Evolutionary conservation across 2,797 vertebrate species (phyloP).

Genomic region (Malacoctenus gilli): DNA sequence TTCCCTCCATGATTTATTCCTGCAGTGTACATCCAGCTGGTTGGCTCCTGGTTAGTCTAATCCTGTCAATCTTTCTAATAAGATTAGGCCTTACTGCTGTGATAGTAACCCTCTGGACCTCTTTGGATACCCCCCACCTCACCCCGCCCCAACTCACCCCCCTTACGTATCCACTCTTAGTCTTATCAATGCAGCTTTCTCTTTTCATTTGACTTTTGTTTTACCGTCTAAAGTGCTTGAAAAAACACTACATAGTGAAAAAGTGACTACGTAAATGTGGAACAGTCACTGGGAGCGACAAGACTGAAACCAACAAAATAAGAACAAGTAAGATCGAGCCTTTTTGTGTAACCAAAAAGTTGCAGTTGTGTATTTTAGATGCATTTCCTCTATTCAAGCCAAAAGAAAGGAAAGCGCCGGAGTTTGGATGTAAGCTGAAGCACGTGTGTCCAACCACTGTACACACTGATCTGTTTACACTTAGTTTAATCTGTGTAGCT

Average conservation of each 20-base stretch:
- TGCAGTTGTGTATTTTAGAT: constrained; percentile 63
- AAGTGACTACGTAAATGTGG: constrained; percentile 4
- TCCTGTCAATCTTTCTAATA: constrained; percentile 75
- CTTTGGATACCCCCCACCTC: constrained; percentile 30
- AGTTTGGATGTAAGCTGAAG: constrained; percentile 64
- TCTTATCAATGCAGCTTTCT: constrained; percentile 12
- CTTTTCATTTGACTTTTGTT: constrained; percentile 1
- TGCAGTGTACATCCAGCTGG: constrained; percentile 60
- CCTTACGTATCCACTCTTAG: constrained; percentile 10
- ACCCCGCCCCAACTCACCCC: too few relatives aligned
- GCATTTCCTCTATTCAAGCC: constrained; percentile 45
- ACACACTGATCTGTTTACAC: constrained; percentile 45
- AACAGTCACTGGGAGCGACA: constrained; percentile 29
- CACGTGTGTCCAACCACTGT: constrained; percentile 39
- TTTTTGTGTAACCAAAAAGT: constrained; percentile 47
- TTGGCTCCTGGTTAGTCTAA: constrained; percentile 68
- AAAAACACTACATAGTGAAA: too few relatives aligned
- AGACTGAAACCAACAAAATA: constrained; percentile 28
- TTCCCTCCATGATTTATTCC: constrained; percentile 19
- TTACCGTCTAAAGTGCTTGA: neutral
- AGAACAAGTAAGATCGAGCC: constrained; percentile 44
- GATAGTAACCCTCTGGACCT: constrained; percentile 53
- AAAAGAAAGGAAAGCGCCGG: constrained; percentile 67
- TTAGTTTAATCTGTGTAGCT: constrained; percentile 40
- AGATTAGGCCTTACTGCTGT: constrained; percentile 72